phyloP scores from a whole-genome alignment of 1,140 invertebrate genomes.

The Papilio xuthus region DNA sequence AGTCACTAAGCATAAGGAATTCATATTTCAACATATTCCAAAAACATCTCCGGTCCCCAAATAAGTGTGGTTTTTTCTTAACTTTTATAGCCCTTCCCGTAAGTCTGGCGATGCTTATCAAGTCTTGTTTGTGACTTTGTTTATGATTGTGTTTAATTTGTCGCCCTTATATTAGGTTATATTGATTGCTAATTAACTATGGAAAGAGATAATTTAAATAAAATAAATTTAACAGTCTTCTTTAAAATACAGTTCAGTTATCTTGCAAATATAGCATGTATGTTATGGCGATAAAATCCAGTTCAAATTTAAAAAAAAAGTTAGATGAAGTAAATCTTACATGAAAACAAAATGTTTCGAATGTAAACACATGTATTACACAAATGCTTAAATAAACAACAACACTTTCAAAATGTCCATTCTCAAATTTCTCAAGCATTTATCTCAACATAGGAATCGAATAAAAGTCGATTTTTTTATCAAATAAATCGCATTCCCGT shows the following conservation, averaged over 20 bases:
- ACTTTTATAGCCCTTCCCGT: conserved; percentile 37
- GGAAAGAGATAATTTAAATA: conserved; percentile 7
- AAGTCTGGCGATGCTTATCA: conserved; percentile 36
- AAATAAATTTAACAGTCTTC: background rate
- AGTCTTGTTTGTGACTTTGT: conserved; percentile 37
- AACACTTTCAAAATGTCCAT: conserved; percentile 13
- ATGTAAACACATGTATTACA: background rate
- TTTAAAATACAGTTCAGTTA: background rate
- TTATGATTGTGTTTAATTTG: conserved; percentile 38
- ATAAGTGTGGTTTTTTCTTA: conserved; percentile 34
- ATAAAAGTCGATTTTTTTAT: background rate
- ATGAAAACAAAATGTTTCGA: background rate
- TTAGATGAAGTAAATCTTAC: background rate
- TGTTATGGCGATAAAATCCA: background rate
- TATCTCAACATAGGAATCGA: conserved; percentile 2
- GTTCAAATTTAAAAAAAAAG: background rate
- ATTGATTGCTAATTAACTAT: conserved; percentile 7
- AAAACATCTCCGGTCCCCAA: conserved; percentile 20
- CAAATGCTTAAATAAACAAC: background rate
- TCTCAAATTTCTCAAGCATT: conserved; percentile 15
- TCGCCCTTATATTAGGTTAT: conserved; percentile 32
- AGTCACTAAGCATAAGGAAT: background rate
- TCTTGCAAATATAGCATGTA: background rate
- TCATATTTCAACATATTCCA: conserved; percentile 32
- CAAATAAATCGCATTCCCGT: conserved; percentile 10